Base-by-base conservation (phyloP, 2,888 invertebrate genomes). In the Caprella mutica region DNA sequence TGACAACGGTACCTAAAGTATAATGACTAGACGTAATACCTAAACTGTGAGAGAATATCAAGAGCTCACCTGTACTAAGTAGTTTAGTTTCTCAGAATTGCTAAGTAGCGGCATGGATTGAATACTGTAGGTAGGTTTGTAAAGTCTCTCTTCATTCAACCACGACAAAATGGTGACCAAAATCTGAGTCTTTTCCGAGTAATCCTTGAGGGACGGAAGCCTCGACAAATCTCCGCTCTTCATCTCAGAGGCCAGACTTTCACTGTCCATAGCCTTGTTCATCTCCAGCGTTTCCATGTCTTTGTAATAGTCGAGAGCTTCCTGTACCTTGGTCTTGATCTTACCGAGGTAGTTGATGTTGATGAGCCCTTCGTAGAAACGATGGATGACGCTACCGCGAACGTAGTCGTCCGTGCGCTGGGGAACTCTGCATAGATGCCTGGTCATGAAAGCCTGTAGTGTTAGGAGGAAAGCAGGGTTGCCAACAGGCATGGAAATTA, bases 371-470 rank as follows among this genome's bases (percentile, higher is more conserved):
- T 84, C 82, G 69, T 86, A 87, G 71, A 86, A 85, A 69, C 81
- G 81, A 65, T 82, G 80, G 2, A 86, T 84, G 0, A 85, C 79
- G 59, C 85, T 83, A 51, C 78, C 79, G 58, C 75, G 74, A 66
- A 79, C 77, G 23, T 73, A 71, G 19, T 73, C 69, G 65, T 56
- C 56, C 23, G 55, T 52, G 26, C 54, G 44, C 24, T 53, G 58
- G 33, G 65, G 77, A 55, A 80, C 74, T 66, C 85, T 74, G 42
- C 80, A 78, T 55, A 87, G 74, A 70, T 80, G 86, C 1, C 85
- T 74, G 9, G 76, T 73, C 69, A 87, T 86, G 70, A 88, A 88
- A 68, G 82, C 80, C 70, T 87, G 86, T 80, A 83, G 84, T 2
- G 85, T 70, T 12, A 87, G 73, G 0, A 85, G 81, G 35, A 84